Evolutionary conservation across 2,113 vertebrate species (phyloP), one percentile per base, ranked within the genome.

Genomic region (Clarias gariepinus): DNA sequence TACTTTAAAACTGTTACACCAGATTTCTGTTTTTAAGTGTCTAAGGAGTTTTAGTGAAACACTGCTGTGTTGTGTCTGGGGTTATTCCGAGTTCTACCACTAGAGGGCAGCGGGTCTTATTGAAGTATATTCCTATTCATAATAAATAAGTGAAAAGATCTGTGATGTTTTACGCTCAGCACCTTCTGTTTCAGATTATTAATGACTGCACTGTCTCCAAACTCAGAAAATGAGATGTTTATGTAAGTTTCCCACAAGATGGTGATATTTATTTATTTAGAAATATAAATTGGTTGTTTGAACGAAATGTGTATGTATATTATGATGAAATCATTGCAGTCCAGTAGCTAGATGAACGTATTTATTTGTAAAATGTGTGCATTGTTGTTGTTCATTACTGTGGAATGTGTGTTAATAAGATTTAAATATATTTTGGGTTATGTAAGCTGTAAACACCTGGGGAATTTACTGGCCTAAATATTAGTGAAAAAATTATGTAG

Each of bases 351-450:
- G 74, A 76, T 74, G 55, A 77, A 83, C 4, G 47, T 86, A 85
- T 89, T 90, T 88, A 88, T 86, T 85, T 79, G 77, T 66, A 25
- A 83, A 85, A 81, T 81, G 33, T 84, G 73, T 66, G 81, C 57
- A 18, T 86, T 87, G 85, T 71, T 87, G 85, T 71, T 33, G 30
- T 78, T 52, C 5, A 18, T 68, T 53, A 30, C 3, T 78, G 63
- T 88, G 53, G 63, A 53, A 57, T 68, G 81, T 91, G 64, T 78
- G 80, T 88, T 86, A 86, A 85, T 82, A 85, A 13, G 53, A 41
- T 71, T 47, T 11, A 57, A 30, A 30, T 55, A 66, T 55, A 23
- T 55, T 64, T 77, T 82, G 61, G 71, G 9, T 57, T 76, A 2
- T 63, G 21, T 66, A 77, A 63, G 25, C 30, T 87, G 47, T 85